Evolutionary conservation across 1,140 invertebrate species (phyloP).

Genomic region (Asbolus verrucosus): DNA sequence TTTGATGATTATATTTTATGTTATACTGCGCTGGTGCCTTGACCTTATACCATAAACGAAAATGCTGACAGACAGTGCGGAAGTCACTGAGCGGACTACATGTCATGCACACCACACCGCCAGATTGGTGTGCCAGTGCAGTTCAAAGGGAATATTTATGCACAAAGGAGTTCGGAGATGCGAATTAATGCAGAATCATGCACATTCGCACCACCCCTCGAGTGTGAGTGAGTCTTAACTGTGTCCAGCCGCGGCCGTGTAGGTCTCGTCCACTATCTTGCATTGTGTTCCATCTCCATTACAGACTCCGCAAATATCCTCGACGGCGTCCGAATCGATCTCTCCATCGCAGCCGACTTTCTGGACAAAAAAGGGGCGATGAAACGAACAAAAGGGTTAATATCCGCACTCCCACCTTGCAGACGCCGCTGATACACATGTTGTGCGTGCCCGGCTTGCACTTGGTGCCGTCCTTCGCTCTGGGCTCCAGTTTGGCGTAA

Average conservation of each 20-base stretch:
- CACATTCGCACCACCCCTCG: no score
- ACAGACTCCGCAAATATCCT: conserved; percentile 78
- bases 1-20: no score
- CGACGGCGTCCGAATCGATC: conserved; percentile 73
- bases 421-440: conserved; percentile 71
- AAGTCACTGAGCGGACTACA: no score
- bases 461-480: conserved; percentile 70
- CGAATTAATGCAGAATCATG: no score
- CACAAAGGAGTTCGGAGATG: no score
- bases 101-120: no score
- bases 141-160: no score
- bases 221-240: no score
- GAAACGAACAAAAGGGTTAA: not conserved
- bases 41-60: no score
- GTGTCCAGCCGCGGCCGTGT: conserved; percentile 51
- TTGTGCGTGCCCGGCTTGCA: conserved; percentile 71
- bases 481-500: conserved; percentile 63
- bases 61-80: no score
- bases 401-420: conserved; percentile 64
- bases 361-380: conserved; percentile 61
- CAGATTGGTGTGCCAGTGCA: no score
- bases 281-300: conserved; percentile 78
- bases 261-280: conserved; percentile 64
- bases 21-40: no score
- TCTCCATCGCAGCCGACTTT: conserved; percentile 77